Conservation (phyloP, 1,140 invertebrate species). For the Caerostris extrusa region DNA sequence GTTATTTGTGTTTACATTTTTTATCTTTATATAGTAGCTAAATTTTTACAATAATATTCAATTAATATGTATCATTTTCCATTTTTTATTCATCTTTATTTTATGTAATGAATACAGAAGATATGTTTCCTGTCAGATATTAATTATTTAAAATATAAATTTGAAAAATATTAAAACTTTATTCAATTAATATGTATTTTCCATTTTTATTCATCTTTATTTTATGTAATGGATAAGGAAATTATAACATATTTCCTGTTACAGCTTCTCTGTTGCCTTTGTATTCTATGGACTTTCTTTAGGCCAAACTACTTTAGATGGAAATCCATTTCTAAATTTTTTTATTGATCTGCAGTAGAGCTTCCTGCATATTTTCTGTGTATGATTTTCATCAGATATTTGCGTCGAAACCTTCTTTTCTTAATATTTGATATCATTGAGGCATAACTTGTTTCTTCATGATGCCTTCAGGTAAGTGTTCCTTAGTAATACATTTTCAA, state of each 20-base stretch:
- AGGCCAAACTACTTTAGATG: constrained; percentile 88
- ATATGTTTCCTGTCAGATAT: constrained; percentile 38
- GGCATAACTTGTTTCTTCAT: constrained; percentile 84
- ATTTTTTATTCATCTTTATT: background rate
- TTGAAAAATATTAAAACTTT: background rate
- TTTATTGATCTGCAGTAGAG: constrained; percentile 88
- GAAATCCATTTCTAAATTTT: constrained; percentile 89
- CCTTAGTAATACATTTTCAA: background rate
- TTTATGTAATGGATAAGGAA: background rate
- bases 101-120: background rate
- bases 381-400: constrained; percentile 84
- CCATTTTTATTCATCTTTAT: background rate
- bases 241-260: constrained; percentile 78
- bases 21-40: too few species aligned
- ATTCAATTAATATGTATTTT: background rate
- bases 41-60: background rate
- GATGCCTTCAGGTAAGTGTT: constrained; percentile 79
- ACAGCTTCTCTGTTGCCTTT: constrained; percentile 90
- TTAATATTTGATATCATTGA: constrained; percentile 78
- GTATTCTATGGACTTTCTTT: constrained; percentile 92
- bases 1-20: too few species aligned
- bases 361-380: constrained; percentile 88
- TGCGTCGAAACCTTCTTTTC: constrained; percentile 77
- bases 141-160: too few species aligned
- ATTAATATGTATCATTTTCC: background rate